Evolutionary conservation across 1,140 invertebrate species (phyloP).

Genomic region (Trichonephila inaurata): DNA sequence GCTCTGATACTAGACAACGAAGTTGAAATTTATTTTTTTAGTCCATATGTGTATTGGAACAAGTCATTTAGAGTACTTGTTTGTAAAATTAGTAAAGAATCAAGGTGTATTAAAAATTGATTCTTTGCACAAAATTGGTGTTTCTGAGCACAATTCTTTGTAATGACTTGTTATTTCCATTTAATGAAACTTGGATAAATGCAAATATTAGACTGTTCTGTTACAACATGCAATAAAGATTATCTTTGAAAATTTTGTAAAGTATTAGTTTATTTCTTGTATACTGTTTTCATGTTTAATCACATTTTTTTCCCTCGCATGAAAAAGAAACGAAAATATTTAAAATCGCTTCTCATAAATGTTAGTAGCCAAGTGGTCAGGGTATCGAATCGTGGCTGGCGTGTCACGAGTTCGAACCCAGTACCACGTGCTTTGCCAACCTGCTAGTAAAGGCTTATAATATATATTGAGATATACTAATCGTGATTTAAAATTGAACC

Average conservation of each 20-base stretch:
- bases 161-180: background rate
- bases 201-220: background rate
- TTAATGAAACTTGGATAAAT: background rate
- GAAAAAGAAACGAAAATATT: too few species aligned
- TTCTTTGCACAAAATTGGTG: background rate
- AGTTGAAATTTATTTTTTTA: background rate
- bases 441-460: too few species aligned
- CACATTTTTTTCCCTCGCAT: too few species aligned
- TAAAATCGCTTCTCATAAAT: too few species aligned
- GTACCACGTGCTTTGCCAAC: too few species aligned
- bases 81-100: background rate
- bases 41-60: background rate
- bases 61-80: background rate
- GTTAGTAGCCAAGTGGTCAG: too few species aligned
- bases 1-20: background rate
- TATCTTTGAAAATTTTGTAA: background rate
- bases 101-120: background rate
- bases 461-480: too few species aligned
- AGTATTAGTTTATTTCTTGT: background rate
- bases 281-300: too few species aligned
- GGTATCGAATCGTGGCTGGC: too few species aligned
- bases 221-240: background rate
- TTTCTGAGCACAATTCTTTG: background rate
- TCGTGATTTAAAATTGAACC: too few species aligned
- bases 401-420: too few species aligned